These are phyloP conservation scores for Drosophila kikkawai DNA, from an alignment of 1,140 invertebrate species.

Conservation along the genomic window DNA sequence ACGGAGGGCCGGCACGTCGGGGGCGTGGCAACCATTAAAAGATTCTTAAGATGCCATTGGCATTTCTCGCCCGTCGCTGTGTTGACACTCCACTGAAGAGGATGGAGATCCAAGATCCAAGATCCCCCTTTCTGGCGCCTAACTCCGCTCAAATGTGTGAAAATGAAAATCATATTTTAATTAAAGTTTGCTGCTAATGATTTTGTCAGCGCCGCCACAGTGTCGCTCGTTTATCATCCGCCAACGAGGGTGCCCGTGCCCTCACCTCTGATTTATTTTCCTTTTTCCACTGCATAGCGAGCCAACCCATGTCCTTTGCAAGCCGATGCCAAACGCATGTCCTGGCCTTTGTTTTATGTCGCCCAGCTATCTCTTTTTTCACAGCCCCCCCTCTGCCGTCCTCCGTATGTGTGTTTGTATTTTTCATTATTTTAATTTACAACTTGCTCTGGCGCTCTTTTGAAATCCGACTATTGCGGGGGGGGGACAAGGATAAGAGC, in stretches of 20 bases:
- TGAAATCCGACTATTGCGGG: constrained; percentile 58
- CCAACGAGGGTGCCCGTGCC: constrained; percentile 1
- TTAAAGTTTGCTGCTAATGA: constrained; percentile 75
- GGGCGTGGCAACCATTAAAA: constrained; percentile 70
- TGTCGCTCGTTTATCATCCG: constrained; percentile 67
- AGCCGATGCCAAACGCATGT: constrained; percentile 76
- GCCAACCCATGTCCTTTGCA: constrained; percentile 46
- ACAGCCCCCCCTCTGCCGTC: constrained; percentile 1
- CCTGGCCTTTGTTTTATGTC: constrained; percentile 45
- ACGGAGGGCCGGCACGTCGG: constrained; percentile 14
- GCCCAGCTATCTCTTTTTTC: constrained; percentile 25
- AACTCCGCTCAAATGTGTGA: constrained; percentile 67
- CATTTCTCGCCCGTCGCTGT: not conserved
- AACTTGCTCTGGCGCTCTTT: constrained; percentile 65
- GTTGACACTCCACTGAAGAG: constrained; percentile 56
- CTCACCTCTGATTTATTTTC: constrained; percentile 23
- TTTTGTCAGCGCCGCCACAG: constrained; percentile 68
- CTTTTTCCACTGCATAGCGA: constrained; percentile 5
- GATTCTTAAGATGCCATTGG: constrained; percentile 64
- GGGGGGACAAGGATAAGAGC: constrained; percentile 19
- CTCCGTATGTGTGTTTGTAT: constrained; percentile 46
- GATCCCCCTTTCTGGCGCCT: constrained; percentile 50
- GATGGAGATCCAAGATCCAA: too few species aligned
- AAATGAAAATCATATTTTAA: constrained; percentile 67
- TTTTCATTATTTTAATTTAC: constrained; percentile 80